phyloP scores from a whole-genome alignment of 2,113 vertebrate species.

The Oryctolagus cuniculus region DNA sequence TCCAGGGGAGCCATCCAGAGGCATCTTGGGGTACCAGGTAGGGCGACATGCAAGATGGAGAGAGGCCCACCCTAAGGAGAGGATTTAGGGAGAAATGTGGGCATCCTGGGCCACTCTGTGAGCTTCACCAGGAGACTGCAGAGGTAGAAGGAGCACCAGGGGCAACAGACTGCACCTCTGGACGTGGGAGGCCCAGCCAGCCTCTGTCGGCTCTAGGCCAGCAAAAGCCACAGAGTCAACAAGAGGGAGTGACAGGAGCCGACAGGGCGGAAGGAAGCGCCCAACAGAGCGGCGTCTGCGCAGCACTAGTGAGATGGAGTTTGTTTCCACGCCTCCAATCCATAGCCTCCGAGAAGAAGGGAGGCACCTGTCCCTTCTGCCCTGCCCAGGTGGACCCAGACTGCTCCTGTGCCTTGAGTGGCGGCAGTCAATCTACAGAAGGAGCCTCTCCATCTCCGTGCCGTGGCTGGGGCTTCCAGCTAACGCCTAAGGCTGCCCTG shows the following conservation, averaged over 20 bases:
- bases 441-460: too few relatives aligned
- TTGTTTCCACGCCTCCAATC: not conserved
- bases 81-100: not conserved
- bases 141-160: not conserved
- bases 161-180: too few relatives aligned
- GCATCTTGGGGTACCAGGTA: not conserved
- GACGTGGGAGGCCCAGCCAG: not conserved
- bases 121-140: accelerated
- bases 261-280: not conserved
- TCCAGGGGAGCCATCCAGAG: not conserved
- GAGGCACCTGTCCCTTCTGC: not conserved
- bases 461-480: not conserved
- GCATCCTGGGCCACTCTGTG: too few relatives aligned
- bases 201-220: not conserved
- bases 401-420: not conserved
- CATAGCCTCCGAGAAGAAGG: not conserved
- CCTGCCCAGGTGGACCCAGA: too few relatives aligned
- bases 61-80: not conserved
- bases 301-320: not conserved
- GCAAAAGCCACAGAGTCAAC: not conserved
- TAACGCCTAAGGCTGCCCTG: not conserved
- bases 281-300: not conserved
- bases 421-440: not conserved
- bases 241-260: not conserved
- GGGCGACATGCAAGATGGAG: not conserved